Base-by-base conservation (phyloP, 2,888 invertebrate genomes). In the Morinoia aosen region DNA sequence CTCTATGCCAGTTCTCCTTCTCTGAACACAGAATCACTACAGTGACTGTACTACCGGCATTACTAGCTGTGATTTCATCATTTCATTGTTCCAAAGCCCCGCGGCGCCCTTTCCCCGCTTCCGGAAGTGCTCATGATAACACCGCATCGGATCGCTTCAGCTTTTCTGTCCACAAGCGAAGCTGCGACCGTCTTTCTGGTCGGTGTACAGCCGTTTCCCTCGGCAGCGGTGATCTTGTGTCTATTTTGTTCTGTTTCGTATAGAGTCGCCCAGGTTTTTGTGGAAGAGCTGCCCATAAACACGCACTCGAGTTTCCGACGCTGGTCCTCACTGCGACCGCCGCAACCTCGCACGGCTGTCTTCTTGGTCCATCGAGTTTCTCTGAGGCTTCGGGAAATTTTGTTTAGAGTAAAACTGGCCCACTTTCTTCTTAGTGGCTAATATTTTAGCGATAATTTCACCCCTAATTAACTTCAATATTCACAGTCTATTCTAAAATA, bases 181-280 rank as follows among this genome's bases (percentile, higher is more conserved):
- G 48, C 93, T 57, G n/a, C 4, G 57, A 48, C 57, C 93, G 93
- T 93, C 57, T 57, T 57, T 93, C 48, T 93, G 93, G 93, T 57
- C 93, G 58, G 33, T 57, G 93, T 57, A 93, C 57, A 56, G 93
- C 93, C 56, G 57, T 19, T 57, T 93, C 48, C 93, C 33, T 57
- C 57, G 93, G 93, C 57, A 56, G 93, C 93, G 93, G 93, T 93
- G 57, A 93, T 93, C 93, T 93, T 93, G 93, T 57, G 93, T 93
- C 93, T 93, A 93, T 93, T 93, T 93, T 93, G 93, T 93, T 93
- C 57, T 93, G 93, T 57, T 93, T 93, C 93, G 93, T 56, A 90
- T 90, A 56, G 93, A 93, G 93, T 93, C 93, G 93, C 57, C 57
- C 48, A 93, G 93, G 93, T 93, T 93, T 93, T 93, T 93, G 93